Base-by-base conservation (phyloP, 2,888 invertebrate species). In the Mesoligia furuncula region DNA sequence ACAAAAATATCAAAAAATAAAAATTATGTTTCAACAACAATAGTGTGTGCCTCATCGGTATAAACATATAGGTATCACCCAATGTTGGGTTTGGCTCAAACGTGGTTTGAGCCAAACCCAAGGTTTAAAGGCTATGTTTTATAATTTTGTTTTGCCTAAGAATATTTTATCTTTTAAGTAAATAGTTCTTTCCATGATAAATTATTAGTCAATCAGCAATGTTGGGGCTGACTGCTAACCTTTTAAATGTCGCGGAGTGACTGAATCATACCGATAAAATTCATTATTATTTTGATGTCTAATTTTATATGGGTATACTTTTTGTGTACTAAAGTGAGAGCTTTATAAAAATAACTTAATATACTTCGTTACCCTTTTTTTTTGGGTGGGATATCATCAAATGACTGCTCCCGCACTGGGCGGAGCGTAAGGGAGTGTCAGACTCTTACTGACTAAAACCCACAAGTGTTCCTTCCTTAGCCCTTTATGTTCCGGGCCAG, bases 311-410 rank as follows among this genome's bases (percentile, higher is more conserved):
- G 62, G 17, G 11, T 27, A 39, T 5, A 54, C 20, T 59, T 65
- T 76, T 61, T 62, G 51, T 36, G 13, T 51, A 17, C 42, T 0
- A 62, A 31, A n/a, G 61, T 54, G 20, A 62, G 31, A 59, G 5
- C 13, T 42, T 27, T 66, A 42, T 73, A 51, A 79, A 73, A 66
- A 17, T 59, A 17, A 17, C 36, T 27, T 59, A 39, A 42, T 11
- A 71, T 66, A 17, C 1, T 59, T 73, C 45, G 59, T 45, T 36
- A 72, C 66, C 73, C 42, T 66, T n/a, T n/a, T n/a, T n/a, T n/a
- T n/a, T n/a, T n/a, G n/a, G n/a, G n/a, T n/a, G n/a, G n/a, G n/a
- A n/a, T n/a, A n/a, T n/a, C n/a, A n/a, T n/a, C n/a, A n/a, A n/a
- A n/a, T n/a, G n/a, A n/a, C n/a, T n/a, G n/a, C n/a, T n/a, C n/a